phyloP scores from a whole-genome alignment of 2,888 invertebrate genomes.

The Nymphalis polychloros region DNA sequence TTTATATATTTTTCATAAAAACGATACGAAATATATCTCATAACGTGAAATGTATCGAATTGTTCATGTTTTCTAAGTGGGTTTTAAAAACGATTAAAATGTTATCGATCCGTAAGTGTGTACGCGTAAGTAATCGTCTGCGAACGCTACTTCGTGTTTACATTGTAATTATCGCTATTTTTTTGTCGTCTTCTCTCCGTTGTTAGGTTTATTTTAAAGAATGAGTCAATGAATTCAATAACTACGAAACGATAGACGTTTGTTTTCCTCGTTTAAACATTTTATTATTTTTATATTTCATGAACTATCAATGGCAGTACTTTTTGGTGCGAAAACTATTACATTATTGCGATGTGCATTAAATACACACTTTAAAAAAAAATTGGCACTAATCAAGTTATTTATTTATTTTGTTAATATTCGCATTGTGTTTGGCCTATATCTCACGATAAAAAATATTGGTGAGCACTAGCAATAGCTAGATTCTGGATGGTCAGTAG shows the following conservation, averaged over 20 bases:
- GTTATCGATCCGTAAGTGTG: too few species aligned
- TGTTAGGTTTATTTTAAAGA: background rate
- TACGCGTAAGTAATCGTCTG: background rate
- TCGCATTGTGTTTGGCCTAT: too few species aligned
- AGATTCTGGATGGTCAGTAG: too few species aligned
- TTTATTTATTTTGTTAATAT: too few species aligned
- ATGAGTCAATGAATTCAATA: background rate
- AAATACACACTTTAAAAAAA: too few species aligned
- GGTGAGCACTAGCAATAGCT: too few species aligned
- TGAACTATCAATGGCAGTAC: too few species aligned
- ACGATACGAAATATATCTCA: background rate
- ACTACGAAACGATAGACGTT: background rate
- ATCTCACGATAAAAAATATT: too few species aligned
- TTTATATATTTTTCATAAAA: constrained; percentile 22
- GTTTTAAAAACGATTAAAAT: background rate
- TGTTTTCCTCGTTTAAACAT: too few species aligned
- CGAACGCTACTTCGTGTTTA: background rate
- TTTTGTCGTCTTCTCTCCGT: background rate
- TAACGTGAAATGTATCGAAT: constrained; percentile 1
- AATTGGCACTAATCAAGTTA: too few species aligned
- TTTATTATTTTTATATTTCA: too few species aligned
- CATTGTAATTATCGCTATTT: constrained; percentile 1
- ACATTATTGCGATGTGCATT: too few species aligned
- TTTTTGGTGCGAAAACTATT: background rate
- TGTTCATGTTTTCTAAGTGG: constrained; percentile 13